Evolutionary conservation across 2,113 vertebrate genomes (phyloP).

Genomic region (Etheostoma cragini): DNA sequence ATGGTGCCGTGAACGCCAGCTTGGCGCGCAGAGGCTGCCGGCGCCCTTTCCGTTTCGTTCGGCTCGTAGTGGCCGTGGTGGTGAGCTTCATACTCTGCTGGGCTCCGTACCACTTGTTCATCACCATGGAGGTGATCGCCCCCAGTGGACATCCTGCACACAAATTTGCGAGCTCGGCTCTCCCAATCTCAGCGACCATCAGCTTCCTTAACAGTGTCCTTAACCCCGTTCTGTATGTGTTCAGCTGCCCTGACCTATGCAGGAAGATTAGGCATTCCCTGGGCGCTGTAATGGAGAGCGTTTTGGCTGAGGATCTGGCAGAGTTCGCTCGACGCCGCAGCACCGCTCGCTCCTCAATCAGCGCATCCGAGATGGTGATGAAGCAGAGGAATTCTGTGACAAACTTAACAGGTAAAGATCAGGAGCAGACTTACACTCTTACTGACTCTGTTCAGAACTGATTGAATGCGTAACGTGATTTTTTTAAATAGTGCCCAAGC

Average conservation of each 20-base stretch:
- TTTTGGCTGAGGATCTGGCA: conserved; percentile 81
- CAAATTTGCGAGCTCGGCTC: background rate
- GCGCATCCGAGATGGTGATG: conserved; percentile 6
- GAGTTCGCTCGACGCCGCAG: conserved; percentile 64
- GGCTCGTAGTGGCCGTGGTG: conserved; percentile 82
- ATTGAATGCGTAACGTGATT: fast-evolving
- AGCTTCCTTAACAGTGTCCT: conserved; percentile 83
- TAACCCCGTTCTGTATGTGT: conserved; percentile 85
- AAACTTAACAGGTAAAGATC: background rate
- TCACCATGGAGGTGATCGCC: conserved; percentile 75
- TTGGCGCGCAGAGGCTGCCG: conserved; percentile 65
- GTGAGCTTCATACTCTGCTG: conserved; percentile 84
- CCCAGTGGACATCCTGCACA: background rate
- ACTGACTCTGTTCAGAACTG: background rate
- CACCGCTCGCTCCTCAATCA: conserved; percentile 38
- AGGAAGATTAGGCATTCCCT: conserved; percentile 81
- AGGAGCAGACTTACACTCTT: background rate
- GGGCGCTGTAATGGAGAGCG: conserved; percentile 80
- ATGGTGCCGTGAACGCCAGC: conserved; percentile 60
- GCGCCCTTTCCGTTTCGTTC: conserved; percentile 76
- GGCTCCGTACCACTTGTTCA: conserved; percentile 85
- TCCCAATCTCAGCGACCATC: conserved; percentile 67
- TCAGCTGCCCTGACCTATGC: conserved; percentile 83
- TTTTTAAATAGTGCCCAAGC: background rate
- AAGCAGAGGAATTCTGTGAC: background rate